A percentile compares a stretch with the other conserved stretches of the same genome.
These are phyloP conservation scores for Merluccius polli DNA, from an alignment of 2,797 vertebrate genomes.

Conservation along the genomic window DNA sequence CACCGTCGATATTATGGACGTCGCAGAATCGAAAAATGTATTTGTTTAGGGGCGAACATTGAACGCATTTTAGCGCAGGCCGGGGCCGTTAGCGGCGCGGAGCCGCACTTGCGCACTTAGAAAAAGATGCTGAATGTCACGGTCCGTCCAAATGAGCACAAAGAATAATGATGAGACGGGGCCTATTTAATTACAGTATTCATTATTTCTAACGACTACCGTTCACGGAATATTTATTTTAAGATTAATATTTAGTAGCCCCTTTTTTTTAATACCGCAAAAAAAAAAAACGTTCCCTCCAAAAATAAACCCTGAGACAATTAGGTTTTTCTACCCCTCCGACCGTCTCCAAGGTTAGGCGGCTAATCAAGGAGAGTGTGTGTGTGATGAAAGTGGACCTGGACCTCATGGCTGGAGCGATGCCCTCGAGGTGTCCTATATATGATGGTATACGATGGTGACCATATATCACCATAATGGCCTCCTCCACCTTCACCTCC, in stretches of 20 bases:
- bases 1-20: neutral
- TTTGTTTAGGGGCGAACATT: neutral
- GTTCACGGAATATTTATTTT: neutral
- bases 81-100: conserved; percentile 35
- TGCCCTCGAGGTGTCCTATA: neutral
- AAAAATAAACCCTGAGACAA: neutral
- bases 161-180: neutral
- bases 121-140: conserved; percentile 45
- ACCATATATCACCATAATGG: neutral
- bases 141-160: conserved; percentile 28
- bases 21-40: neutral
- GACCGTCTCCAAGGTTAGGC: neutral
- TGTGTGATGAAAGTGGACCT: neutral
- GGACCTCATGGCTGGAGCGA: neutral
- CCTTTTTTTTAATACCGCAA: neutral
- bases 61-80: conserved; percentile 22
- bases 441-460: too few species aligned
- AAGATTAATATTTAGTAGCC: neutral
- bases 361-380: neutral
- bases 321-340: neutral
- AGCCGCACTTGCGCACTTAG: conserved; percentile 61
- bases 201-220: neutral
- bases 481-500: neutral
- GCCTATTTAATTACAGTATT: neutral
- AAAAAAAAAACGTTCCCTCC: neutral